Evolutionary conservation across 2,797 vertebrate species (phyloP).

Genomic region (Cynodonichthys magdalenae): DNA sequence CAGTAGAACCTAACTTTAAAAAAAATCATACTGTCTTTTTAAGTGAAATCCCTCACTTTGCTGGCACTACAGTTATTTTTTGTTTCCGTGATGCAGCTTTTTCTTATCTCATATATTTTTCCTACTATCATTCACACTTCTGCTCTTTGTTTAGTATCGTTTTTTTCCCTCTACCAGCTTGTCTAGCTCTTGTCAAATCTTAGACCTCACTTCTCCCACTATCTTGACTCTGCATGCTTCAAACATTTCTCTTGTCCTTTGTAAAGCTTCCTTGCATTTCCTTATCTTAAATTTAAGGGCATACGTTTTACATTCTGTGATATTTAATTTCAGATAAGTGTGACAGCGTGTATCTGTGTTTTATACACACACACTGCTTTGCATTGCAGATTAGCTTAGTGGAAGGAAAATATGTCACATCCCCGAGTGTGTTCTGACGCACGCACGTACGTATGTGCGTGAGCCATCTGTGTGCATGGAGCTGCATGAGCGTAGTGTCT

Average conservation of each 20-base stretch:
- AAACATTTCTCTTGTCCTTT: slow-evolving; percentile 46
- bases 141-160: slow-evolving; percentile 1
- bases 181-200: slow-evolving; percentile 43
- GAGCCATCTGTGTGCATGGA: background rate
- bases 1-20: too few species aligned
- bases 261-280: slow-evolving; percentile 24
- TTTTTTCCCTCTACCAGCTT: background rate
- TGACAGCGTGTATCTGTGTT: slow-evolving; percentile 40
- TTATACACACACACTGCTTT: slow-evolving; percentile 16
- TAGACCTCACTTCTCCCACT: slow-evolving; percentile 38
- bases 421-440: slow-evolving; percentile 21
- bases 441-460: slow-evolving; percentile 10
- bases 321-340: slow-evolving; percentile 66
- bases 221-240: slow-evolving; percentile 56
- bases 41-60: slow-evolving; percentile 16
- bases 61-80: slow-evolving; percentile 32
- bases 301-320: slow-evolving; percentile 49
- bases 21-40: too few species aligned
- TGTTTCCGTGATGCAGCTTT: slow-evolving; percentile 29
- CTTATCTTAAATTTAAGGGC: slow-evolving; percentile 49
- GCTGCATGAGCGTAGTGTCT: slow-evolving; percentile 1
- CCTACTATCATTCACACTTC: slow-evolving; percentile 15
- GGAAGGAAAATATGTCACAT: slow-evolving; percentile 18
- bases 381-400: slow-evolving; percentile 49
- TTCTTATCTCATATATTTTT: slow-evolving; percentile 21